Evolutionary conservation across 1,140 invertebrate species (phyloP), one percentile per base, ranked within the genome.

Genomic region (Sarcophaga peregrina): DNA sequence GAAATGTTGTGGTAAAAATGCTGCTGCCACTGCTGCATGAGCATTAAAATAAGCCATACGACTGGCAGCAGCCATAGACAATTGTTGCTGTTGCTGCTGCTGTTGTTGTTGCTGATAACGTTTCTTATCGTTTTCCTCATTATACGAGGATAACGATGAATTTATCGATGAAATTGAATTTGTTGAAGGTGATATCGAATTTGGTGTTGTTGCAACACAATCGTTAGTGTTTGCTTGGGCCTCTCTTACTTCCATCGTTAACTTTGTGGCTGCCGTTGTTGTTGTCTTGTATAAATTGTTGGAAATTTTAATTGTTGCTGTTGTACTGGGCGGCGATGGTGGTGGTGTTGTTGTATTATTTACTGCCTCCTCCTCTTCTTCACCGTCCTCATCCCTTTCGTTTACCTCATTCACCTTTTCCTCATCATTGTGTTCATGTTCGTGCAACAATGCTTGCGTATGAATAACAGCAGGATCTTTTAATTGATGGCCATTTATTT

Each of bases 11-110:
- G 95, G 96, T 84, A 96, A 92, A 91, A 97, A 97, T 74, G 95
- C 95, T 8, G 95, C 95, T 1, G 96, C 95, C n/a, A 96, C 95
- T 10, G 96, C 95, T 25, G 96, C 95, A 89, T 96, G 96, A 48
- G 96, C 95, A 91, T 96, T 96, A 87, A 96, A 95, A 86, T 96
- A 96, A n/a, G 95, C 95, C 92, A 96, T 96, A 84, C 95, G 91
- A 83, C 94, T 95, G 68, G 95, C 95, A 84, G 94, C 94, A 85
- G 94, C 94, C 90, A 93, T 90, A 48, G 93, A 93, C 89, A 94
- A 93, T 84, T 93, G 92, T 83, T 93, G 92, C 84, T 93, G 78
- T 9, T 83, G 84, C 4, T 85, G 84, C 3, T 86, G 84, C 9
- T 85, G 85, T 15, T 82, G 86, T n/a, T 87, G 85, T n/a, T 87